Evolutionary conservation across 2,113 vertebrate genomes (phyloP).

Genomic region (Eurypyga helias): DNA sequence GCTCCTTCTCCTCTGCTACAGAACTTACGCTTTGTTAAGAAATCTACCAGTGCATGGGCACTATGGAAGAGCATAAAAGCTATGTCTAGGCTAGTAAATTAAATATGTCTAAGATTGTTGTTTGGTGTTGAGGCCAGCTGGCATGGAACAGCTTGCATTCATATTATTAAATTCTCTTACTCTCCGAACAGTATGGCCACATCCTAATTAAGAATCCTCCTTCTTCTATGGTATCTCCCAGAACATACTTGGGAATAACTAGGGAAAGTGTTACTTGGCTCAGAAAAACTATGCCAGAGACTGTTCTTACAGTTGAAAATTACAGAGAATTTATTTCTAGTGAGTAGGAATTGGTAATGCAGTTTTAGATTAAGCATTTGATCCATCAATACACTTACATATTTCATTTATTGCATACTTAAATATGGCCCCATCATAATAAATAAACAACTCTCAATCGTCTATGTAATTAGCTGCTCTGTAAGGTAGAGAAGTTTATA

Average conservation of each 20-base stretch:
- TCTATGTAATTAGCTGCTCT: neutral
- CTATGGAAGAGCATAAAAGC: neutral
- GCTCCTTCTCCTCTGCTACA: neutral
- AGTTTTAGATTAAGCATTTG: neutral
- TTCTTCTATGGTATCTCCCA: neutral
- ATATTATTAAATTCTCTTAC: conserved; percentile 25
- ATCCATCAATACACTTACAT: neutral
- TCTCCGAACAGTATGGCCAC: neutral
- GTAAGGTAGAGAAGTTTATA: neutral
- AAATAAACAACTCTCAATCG: neutral
- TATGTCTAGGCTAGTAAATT: conserved; percentile 36
- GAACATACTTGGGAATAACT: neutral
- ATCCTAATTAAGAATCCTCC: conserved; percentile 25
- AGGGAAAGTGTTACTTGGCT: neutral
- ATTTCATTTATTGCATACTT: neutral
- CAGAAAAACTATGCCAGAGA: neutral
- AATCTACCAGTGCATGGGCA: neutral
- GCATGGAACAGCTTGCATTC: conserved; percentile 12
- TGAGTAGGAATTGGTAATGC: neutral
- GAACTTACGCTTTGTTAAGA: neutral
- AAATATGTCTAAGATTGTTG: neutral
- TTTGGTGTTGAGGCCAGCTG: conserved; percentile 22
- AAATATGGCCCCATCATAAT: neutral
- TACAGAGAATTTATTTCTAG: neutral
- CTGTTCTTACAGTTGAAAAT: neutral